These are phyloP conservation scores for Drosophila carrolli DNA, from an alignment of 1,140 invertebrate genomes.

Conservation along the genomic window DNA sequence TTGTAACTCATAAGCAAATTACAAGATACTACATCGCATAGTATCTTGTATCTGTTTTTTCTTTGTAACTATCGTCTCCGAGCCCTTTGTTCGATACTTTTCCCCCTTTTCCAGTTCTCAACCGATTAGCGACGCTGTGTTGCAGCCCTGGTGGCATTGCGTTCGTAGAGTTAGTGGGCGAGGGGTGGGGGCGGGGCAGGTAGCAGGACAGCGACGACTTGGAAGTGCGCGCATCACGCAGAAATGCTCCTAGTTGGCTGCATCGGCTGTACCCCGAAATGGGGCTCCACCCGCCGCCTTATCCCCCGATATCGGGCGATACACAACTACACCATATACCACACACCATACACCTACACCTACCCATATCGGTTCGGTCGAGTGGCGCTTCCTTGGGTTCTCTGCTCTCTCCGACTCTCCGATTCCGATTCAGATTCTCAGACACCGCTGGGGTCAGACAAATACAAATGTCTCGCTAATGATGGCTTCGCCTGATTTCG, in stretches of 20 bases:
- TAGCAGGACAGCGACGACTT: conserved; percentile 45
- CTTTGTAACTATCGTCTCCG: not conserved
- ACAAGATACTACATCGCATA: too few species aligned
- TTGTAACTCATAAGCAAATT: too few species aligned
- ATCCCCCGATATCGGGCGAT: conserved; percentile 10
- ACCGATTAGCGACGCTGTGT: conserved; percentile 10
- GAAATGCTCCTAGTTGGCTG: conserved; percentile 37
- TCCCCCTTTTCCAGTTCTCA: not conserved
- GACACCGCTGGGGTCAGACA: conserved; percentile 44
- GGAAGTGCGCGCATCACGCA: conserved; percentile 43
- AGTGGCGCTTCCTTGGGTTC: conserved; percentile 42
- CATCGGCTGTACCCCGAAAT: conserved; percentile 39
- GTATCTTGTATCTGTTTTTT: not conserved
- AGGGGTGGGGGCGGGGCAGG: conserved; percentile 15
- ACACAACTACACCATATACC: not conserved
- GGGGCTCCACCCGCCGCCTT: conserved; percentile 18
- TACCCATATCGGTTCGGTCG: conserved; percentile 37
- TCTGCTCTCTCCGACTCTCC: conserved; percentile 22
- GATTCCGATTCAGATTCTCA: conserved; percentile 19
- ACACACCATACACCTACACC: conserved; percentile 17
- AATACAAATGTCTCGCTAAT: conserved; percentile 44
- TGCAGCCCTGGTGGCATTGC: conserved; percentile 39
- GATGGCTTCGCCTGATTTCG: conserved; percentile 43
- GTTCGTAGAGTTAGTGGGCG: conserved; percentile 11
- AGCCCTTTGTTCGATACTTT: conserved; percentile 14